Conservation (phyloP, 2,888 invertebrate species). For the Melanophora roralis region DNA sequence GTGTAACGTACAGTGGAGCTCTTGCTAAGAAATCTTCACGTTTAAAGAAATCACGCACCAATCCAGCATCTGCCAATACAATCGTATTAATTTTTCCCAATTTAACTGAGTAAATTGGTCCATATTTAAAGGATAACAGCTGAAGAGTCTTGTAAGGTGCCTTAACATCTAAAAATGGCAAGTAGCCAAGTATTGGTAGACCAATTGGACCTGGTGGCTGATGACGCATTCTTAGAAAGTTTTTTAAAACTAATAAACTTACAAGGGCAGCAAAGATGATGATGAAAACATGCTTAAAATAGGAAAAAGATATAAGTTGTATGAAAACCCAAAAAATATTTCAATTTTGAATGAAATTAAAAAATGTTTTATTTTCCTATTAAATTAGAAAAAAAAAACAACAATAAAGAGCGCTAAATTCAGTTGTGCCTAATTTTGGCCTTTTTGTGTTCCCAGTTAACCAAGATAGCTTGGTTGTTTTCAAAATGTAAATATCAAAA, state of each 20-base stretch:
- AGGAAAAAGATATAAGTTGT: too few relatives aligned
- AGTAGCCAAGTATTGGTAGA: slow-evolving; percentile 87
- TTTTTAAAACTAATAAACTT: neutral
- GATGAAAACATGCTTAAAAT: slow-evolving; percentile 34
- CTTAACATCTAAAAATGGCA: slow-evolving; percentile 83
- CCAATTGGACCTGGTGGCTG: slow-evolving; percentile 86
- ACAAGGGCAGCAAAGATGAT: slow-evolving; percentile 23
- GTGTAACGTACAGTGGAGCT: slow-evolving; percentile 89
- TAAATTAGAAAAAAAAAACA: too few relatives aligned
- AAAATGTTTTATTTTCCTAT: too few relatives aligned
- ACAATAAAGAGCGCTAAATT: too few relatives aligned
- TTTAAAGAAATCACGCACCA: slow-evolving; percentile 85
- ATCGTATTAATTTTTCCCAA: slow-evolving; percentile 88
- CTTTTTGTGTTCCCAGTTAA: too few relatives aligned
- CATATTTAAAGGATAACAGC: slow-evolving; percentile 82
- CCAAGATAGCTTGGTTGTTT: too few relatives aligned
- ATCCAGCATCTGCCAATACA: slow-evolving; percentile 85
- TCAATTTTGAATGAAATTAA: too few relatives aligned
- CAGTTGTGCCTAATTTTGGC: too few relatives aligned
- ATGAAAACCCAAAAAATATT: too few relatives aligned
- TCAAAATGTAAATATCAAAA: too few relatives aligned
- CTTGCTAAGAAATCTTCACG: slow-evolving; percentile 84
- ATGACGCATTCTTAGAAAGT: slow-evolving; percentile 41
- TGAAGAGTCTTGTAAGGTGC: slow-evolving; percentile 86
- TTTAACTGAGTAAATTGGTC: slow-evolving; percentile 84